Evolutionary conservation across 2,113 vertebrate species (phyloP), one percentile per base, ranked within the genome.

Genomic region (Leucosticte australis): DNA sequence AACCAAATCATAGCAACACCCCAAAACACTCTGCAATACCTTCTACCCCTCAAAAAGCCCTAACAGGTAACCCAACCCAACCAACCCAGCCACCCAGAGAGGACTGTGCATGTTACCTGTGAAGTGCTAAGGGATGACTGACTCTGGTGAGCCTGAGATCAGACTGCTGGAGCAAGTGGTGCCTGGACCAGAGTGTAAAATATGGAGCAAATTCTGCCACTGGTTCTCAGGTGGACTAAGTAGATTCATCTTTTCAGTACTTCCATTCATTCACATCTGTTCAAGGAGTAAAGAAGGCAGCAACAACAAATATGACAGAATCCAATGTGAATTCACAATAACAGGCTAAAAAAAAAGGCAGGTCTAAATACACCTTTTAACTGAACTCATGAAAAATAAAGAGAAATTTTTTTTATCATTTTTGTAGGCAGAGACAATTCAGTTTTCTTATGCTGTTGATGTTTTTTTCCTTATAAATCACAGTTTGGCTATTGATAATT

Each of bases 401-500:
- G 44, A 90, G 44, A 79, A 80, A 52, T 50, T 31, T 33, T 67
- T 87, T 11, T 15, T 47, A 27, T 53, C 1, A 68, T 56, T 92
- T 89, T 87, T 90, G 2, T 9, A 47, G 24, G 24, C 30, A 44
- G 49, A 87, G 11, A 33, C 57, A 84, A 41, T 73, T 82, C 17
- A 39, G 80, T 75, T 89, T 70, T 50, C 37, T 86, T 87, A 57
- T 70, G 7, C 62, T 7, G 1, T 83, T 91, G 82, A 26, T 22
- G 10, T 27, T 92, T 81, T 81, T 83, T 86, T 27, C 50, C 49
- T 64, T 68, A 75, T 68, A 91, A 94, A 88, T 91, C 60, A 80
- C 23, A 81, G 47, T 56, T 92, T 81, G 24, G 82, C 71, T 88
- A 94, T 91, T 83, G 84, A 88, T 95, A 96, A 95, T 86, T 92